phyloP scores from a whole-genome alignment of 2,797 vertebrate genomes.

The Scolopax bukidnonensis region DNA sequence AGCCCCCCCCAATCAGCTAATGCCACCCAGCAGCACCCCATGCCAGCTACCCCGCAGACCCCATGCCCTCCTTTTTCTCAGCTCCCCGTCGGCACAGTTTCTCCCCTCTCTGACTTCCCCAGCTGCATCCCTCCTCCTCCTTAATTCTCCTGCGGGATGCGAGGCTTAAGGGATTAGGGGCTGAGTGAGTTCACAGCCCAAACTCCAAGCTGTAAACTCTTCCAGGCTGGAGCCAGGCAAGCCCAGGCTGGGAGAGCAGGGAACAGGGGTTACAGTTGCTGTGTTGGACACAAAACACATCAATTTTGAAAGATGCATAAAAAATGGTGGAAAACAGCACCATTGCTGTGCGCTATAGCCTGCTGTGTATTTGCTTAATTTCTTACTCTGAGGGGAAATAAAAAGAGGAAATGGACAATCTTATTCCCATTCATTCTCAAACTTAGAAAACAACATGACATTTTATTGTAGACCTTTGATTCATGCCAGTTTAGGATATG shows the following conservation, averaged over 20 bases:
- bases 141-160: slow-evolving; percentile 41
- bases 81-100: rapidly evolving
- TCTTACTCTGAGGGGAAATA: neutral
- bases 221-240: neutral
- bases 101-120: neutral
- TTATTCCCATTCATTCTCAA: neutral
- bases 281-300: neutral
- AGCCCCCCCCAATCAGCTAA: neutral
- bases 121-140: neutral
- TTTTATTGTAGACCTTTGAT: slow-evolving; percentile 23
- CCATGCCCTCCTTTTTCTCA: neutral
- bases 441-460: neutral
- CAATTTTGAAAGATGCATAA: neutral
- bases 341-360: neutral
- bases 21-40: neutral
- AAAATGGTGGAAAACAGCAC: neutral
- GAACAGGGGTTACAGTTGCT: neutral
- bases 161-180: slow-evolving; percentile 28
- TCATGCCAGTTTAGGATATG: neutral
- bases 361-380: neutral
- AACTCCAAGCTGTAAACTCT: neutral
- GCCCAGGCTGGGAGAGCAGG: neutral
- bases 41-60: neutral
- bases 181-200: neutral
- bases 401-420: neutral